A percentile compares a stretch with the other conserved stretches of the same genome.
Conservation (phyloP, 2,113 vertebrate species). For the Xenopus borealis region DNA sequence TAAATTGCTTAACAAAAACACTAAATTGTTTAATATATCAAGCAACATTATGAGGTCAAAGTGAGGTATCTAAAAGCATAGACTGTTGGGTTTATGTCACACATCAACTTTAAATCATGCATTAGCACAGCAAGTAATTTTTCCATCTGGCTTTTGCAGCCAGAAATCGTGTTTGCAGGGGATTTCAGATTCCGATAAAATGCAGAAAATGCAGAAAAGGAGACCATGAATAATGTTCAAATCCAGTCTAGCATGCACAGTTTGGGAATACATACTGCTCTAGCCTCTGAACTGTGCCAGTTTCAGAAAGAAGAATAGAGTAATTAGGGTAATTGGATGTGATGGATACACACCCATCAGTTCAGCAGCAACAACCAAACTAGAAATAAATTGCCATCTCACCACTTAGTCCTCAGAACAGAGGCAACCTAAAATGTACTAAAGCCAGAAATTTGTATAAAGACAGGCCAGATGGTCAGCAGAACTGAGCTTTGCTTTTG, state of each 20-base stretch:
- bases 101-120: constrained; percentile 31
- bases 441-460: not conserved
- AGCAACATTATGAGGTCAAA: constrained; percentile 3
- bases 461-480: constrained; percentile 6
- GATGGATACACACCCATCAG: constrained; percentile 33
- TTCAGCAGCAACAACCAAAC: constrained; percentile 4
- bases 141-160: constrained; percentile 34
- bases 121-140: constrained; percentile 37
- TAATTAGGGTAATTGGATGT: constrained; percentile 44
- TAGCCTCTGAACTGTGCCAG: constrained; percentile 23
- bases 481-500: not conserved
- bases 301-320: constrained; percentile 14
- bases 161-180: constrained; percentile 37
- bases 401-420: not conserved
- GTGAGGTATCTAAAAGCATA: constrained; percentile 10
- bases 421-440: not conserved
- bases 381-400: not conserved
- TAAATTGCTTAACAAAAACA: constrained; percentile 22
- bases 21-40: constrained; percentile 22
- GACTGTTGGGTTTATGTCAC: constrained; percentile 12
- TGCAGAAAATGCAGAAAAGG: constrained; percentile 45
- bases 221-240: constrained; percentile 38
- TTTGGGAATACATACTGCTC: constrained; percentile 37
- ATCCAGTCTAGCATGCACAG: constrained; percentile 32
- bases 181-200: constrained; percentile 36